A percentile compares a stretch with the other conserved stretches of the same genome.
These are phyloP conservation scores for Sphaeramia orbicularis DNA, from an alignment of 2,797 vertebrate genomes.

Conservation along the genomic window DNA sequence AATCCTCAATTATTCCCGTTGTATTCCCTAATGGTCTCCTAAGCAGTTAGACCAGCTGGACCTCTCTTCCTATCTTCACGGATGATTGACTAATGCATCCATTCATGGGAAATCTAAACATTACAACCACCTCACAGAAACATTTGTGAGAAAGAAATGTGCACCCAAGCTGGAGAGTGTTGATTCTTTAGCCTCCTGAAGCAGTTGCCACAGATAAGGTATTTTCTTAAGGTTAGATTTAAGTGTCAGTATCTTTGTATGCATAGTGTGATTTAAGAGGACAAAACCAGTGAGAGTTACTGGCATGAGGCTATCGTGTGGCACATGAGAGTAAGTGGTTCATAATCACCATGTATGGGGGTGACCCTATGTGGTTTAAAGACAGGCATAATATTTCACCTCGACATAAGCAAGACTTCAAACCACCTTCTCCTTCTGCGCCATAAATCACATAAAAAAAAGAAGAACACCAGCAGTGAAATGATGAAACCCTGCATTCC, in stretches of 20 bases:
- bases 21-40: slow-evolving; percentile 30
- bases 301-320: background rate
- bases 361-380: background rate
- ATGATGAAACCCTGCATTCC: slow-evolving; percentile 52
- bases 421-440: slow-evolving; percentile 17
- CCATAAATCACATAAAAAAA: slow-evolving; percentile 45
- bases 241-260: background rate
- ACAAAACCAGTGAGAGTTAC: background rate
- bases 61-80: slow-evolving; percentile 26
- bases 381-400: slow-evolving; percentile 24
- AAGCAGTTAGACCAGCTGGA: slow-evolving; percentile 58
- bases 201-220: background rate
- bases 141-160: slow-evolving; percentile 30
- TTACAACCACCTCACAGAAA: slow-evolving; percentile 16
- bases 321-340: background rate
- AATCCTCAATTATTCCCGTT: slow-evolving; percentile 50
- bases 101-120: slow-evolving; percentile 34
- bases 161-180: background rate
- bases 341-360: slow-evolving; percentile 7
- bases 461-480: slow-evolving; percentile 3
- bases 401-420: slow-evolving; percentile 11
- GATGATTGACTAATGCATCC: slow-evolving; percentile 6
- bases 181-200: slow-evolving; percentile 6
- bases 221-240: background rate
- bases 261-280: slow-evolving; percentile 20